Percentiles rank a stretch among this genome's conserved stretches.
Evolutionary conservation across 2,888 invertebrate genomes (phyloP).

Genomic region (Tipula unca): DNA sequence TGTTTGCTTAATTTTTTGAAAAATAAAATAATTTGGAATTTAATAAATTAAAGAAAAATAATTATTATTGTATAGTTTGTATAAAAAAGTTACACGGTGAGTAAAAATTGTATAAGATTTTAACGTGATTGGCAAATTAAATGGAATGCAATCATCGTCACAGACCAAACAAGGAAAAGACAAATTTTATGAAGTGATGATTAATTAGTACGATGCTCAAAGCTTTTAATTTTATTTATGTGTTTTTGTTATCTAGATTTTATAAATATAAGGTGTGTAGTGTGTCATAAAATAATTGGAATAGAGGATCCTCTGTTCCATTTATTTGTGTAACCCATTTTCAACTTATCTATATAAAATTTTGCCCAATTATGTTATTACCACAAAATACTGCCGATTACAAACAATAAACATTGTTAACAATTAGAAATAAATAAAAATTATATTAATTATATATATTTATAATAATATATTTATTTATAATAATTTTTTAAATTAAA

Average conservation of each 20-base stretch:
- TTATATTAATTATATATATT: background rate
- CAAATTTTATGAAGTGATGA: background rate
- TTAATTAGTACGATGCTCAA: background rate
- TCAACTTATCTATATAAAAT: background rate
- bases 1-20: background rate
- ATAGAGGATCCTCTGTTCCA: background rate
- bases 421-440: background rate
- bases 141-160: background rate
- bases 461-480: background rate
- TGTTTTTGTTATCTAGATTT: background rate
- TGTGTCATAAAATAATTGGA: background rate
- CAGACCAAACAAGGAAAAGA: background rate
- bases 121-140: background rate
- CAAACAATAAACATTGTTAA: background rate
- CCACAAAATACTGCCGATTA: background rate
- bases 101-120: background rate
- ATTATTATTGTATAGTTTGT: background rate
- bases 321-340: background rate
- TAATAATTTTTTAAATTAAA: background rate
- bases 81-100: background rate
- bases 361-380: background rate
- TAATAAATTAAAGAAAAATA: background rate
- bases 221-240: background rate
- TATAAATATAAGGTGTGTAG: background rate
- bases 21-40: background rate